These are phyloP conservation scores for Seriola quinqueradiata DNA, from an alignment of 2,113 vertebrate genomes.

Conservation along the genomic window DNA sequence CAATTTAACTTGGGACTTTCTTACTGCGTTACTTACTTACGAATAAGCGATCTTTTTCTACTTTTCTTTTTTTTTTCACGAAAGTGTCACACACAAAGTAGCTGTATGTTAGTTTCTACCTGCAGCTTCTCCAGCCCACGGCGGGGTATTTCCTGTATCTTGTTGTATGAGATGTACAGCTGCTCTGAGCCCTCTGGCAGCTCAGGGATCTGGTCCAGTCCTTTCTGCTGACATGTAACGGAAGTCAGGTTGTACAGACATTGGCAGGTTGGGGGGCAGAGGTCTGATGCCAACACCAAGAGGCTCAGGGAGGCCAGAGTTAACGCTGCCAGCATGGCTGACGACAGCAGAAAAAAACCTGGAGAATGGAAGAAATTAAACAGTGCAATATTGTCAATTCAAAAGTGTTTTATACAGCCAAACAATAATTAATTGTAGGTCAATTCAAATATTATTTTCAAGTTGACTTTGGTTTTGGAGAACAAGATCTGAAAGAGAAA, in stretches of 20 bases:
- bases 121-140: conserved; percentile 66
- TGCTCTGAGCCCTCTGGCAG: conserved; percentile 51
- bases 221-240: conserved; percentile 48
- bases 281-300: conserved; percentile 1
- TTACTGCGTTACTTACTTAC: background rate
- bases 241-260: conserved; percentile 51
- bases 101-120: conserved; percentile 36
- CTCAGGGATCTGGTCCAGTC: conserved; percentile 62
- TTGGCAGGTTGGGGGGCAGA: conserved; percentile 62
- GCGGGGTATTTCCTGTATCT: conserved; percentile 65
- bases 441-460: background rate
- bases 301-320: conserved; percentile 42
- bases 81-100: background rate
- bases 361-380: background rate
- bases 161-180: conserved; percentile 70
- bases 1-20: background rate
- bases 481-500: background rate
- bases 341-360: background rate
- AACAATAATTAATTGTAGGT: background rate
- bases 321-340: conserved; percentile 47
- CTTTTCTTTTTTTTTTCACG: background rate
- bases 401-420: background rate
- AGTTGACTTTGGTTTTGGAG: background rate
- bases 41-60: background rate
- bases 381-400: background rate